Conservation (phyloP, 2,797 vertebrate genomes). For the Sebastes itinus region DNA sequence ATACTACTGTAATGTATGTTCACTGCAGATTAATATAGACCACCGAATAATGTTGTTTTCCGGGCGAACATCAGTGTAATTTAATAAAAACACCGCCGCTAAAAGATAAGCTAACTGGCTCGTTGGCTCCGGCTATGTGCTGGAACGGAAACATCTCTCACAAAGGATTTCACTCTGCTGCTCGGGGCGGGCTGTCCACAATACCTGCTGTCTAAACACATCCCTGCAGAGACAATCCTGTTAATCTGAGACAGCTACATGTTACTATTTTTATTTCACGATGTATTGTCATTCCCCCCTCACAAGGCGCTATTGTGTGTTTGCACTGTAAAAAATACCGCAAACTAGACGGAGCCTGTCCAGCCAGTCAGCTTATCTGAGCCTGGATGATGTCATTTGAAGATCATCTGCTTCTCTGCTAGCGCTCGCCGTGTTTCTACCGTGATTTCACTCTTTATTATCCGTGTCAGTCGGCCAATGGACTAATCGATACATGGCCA, state of each 20-base stretch:
- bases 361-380: conserved; percentile 78
- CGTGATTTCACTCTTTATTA: conserved; percentile 39
- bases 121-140: conserved; percentile 63
- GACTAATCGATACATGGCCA: conserved; percentile 31
- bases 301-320: conserved; percentile 12
- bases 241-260: too few species aligned
- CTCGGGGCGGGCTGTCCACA: conserved; percentile 26
- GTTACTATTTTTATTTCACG: neutral
- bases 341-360: conserved; percentile 76
- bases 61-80: neutral
- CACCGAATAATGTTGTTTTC: neutral
- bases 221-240: neutral
- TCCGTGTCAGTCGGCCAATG: conserved; percentile 13
- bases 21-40: neutral
- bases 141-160: conserved; percentile 70
- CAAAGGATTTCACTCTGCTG: conserved; percentile 68
- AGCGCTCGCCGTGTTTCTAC: conserved; percentile 23
- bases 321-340: conserved; percentile 64
- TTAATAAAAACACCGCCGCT: conserved; percentile 17
- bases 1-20: neutral
- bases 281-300: neutral
- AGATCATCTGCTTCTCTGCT: conserved; percentile 75
- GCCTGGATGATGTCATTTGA: conserved; percentile 83
- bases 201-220: neutral
- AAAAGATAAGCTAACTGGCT: conserved; percentile 72